Percentiles rank a stretch among this genome's conserved stretches.
Evolutionary conservation across 2,888 invertebrate species (phyloP).

Genomic region (Eubasilissa splendida): DNA sequence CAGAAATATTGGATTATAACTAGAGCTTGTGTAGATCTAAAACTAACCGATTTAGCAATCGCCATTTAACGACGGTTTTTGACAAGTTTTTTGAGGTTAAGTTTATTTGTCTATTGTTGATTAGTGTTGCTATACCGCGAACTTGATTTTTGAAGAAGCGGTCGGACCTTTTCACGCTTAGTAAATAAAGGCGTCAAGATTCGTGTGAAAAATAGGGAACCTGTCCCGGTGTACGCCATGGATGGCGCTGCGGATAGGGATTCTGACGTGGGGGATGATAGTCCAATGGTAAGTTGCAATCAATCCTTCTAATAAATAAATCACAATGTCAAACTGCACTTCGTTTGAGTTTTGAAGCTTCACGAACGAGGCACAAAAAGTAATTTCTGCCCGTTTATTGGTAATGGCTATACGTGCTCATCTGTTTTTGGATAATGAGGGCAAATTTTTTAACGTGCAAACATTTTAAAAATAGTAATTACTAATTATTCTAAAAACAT

Average conservation of each 20-base stretch:
- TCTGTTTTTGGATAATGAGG: too few species aligned
- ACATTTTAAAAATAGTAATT: too few species aligned
- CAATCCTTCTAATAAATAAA: constrained; percentile 59
- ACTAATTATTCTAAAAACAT: too few species aligned
- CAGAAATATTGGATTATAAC: neutral
- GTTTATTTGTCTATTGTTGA: constrained; percentile 8
- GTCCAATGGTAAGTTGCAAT: constrained; percentile 77
- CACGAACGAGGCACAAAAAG: too few species aligned
- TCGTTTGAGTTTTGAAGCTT: too few species aligned
- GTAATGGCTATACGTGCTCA: too few species aligned
- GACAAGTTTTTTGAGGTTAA: constrained; percentile 4
- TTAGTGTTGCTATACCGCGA: constrained; percentile 44
- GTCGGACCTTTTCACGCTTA: constrained; percentile 60
- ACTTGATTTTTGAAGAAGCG: constrained; percentile 63
- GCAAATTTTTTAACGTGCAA: too few species aligned
- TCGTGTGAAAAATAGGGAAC: constrained; percentile 91
- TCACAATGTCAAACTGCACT: too few species aligned
- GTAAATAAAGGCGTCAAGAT: constrained; percentile 77
- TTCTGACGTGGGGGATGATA: constrained; percentile 83
- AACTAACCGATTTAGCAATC: too few species aligned
- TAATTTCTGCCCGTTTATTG: too few species aligned
- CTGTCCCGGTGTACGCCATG: constrained; percentile 90
- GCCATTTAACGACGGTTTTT: too few species aligned
- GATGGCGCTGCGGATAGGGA: constrained; percentile 75
- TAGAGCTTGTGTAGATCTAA: too few species aligned